Evolutionary conservation across 2,113 vertebrate genomes (phyloP).

Genomic region (Crypturellus undulatus): DNA sequence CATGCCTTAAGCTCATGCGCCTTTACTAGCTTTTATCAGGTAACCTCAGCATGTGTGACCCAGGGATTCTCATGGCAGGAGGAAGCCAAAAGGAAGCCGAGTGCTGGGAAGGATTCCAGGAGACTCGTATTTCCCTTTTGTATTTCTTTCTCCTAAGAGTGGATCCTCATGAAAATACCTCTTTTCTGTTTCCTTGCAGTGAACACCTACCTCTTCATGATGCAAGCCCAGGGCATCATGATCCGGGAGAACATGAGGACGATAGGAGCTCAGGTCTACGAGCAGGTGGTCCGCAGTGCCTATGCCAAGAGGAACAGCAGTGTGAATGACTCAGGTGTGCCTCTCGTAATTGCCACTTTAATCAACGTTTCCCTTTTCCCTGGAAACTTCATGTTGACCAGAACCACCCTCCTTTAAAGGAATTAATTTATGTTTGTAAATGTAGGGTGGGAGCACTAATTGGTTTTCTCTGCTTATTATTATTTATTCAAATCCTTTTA

Average conservation of each 20-base stretch:
- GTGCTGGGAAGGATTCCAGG: background rate
- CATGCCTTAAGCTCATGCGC: background rate
- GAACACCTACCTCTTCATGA: conserved; percentile 99
- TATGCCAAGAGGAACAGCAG: conserved; percentile 88
- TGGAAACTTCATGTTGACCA: background rate
- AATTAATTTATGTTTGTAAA: background rate
- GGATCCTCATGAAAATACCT: background rate
- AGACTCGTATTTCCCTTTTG: background rate
- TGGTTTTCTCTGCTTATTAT: background rate
- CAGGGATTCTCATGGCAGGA: background rate
- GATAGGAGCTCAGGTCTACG: conserved; percentile 94
- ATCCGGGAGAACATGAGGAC: conserved; percentile 92
- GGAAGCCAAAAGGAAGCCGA: background rate
- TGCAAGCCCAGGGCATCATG: conserved; percentile 94
- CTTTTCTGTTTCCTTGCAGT: conserved; percentile 77
- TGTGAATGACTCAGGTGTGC: conserved; percentile 90
- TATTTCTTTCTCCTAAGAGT: background rate
- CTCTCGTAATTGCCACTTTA: background rate
- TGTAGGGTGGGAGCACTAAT: background rate
- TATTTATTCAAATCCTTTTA: background rate
- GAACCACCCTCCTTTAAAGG: background rate
- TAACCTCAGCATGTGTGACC: rapidly evolving
- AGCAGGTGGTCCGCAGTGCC: conserved; percentile 94
- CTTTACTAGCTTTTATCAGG: background rate
- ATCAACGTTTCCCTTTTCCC: background rate